Evolutionary conservation across 2,113 vertebrate genomes (phyloP), one percentile per base, ranked within the genome.

Genomic region (Hyla sarda): DNA sequence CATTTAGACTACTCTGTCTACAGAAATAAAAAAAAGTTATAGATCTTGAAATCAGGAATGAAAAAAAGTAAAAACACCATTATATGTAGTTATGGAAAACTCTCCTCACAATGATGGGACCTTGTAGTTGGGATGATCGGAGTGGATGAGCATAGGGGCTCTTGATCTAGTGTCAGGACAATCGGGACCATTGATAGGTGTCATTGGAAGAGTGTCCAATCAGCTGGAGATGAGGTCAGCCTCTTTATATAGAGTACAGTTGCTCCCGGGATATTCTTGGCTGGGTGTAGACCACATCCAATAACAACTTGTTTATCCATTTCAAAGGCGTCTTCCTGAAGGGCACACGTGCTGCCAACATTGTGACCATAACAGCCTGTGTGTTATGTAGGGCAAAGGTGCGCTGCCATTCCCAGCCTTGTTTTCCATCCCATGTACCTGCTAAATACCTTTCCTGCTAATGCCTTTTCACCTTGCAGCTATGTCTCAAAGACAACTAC

Each of bases 351-450:
- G 74, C 14, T 67, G 58, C 41, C 41, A 47, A 23, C 25, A 13
- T 25, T 69, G 25, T 30, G 56, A 67, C 73, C 48, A 52, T 10
- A 50, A 41, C 52, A 32, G 30, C 45, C 21, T 6, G 47, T 32
- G 25, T 9, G 12, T 17, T 37, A 85, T 85, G 30, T 85, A 52
- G 83, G 83, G 72, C 16, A 85, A 85, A 85, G 83, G 83, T 78
- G 32, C 11, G 8, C 21, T 80, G 79, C 62, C 80, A 21, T 23
- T 71, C 6, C 62, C 56, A 69, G 21, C 13, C 47, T 72, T 9
- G 16, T 13, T 10, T 56, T 45, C 30, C 62, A 72, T 28, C 65
- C 54, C 32, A 6, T n/a, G 0, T 58, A 58, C 82, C 67, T 56
- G 82, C 28, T 23, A 73, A 45, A 10, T 83, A 17, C 48, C 45